Evolutionary conservation across 2,113 vertebrate genomes (phyloP), one percentile per base, ranked within the genome.

Genomic region (Phylloscopus trochiloides): DNA sequence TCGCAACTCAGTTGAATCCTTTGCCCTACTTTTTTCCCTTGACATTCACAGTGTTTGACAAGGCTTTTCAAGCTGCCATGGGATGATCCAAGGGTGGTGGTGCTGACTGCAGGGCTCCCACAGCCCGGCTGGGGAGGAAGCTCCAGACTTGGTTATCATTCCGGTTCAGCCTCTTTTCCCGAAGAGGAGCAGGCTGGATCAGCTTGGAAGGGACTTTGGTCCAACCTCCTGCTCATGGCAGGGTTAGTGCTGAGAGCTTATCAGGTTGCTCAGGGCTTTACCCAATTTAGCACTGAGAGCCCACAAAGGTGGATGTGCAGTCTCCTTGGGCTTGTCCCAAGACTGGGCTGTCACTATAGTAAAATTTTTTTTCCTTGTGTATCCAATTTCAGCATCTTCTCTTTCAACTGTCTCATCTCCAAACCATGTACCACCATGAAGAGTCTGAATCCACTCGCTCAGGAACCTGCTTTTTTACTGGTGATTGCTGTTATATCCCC

Each of bases 11-110:
- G 4, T 79, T 62, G 72, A 77, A 83, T 94, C 75, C 88, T 92
- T 88, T 71, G 92, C 82, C 94, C 96, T 94, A 92, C 88, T 93
- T 96, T 81, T 93, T 88, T n/a, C 59, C 81, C 67, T 51, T 96
- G 92, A 88, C 76, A 86, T 80, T 92, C 82, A 90, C 82, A 86
- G 92, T 0, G 2, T 92, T 97, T 96, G 94, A 93, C 86, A 93
- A 90, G 76, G 63, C 59, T 94, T 92, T 92, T 90, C 67, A 88
- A 90, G 79, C 82, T 90, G 86, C 79, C 94, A 80, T 29, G 42
- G 82, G 85, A 86, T 62, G 59, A 88, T 94, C 75, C 40, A n/a
- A 80, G 88, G 92, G 75, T 94, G 92, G 79, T 70, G 55, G 79
- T 92, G 47, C 67, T 83, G 75, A 79, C 67, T 82, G 91, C 42